Evolutionary conservation across 2,113 vertebrate genomes (phyloP).

Genomic region (Illadopsis cleaveri): DNA sequence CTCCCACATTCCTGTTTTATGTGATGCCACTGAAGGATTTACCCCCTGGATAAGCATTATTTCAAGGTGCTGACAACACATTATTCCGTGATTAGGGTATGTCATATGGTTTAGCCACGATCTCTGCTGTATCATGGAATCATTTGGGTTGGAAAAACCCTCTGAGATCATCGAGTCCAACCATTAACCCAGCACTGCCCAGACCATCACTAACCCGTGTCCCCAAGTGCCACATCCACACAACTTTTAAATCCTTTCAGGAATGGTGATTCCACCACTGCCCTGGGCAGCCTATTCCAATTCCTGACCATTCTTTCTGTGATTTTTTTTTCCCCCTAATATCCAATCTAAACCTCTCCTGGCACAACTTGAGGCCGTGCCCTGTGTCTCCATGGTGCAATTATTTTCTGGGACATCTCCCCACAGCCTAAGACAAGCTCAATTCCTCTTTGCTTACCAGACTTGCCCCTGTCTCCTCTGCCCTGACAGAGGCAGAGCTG

Average conservation of each 20-base stretch:
- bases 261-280: not conserved
- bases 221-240: not conserved
- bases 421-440: not conserved
- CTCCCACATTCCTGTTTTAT: not conserved
- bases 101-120: not conserved
- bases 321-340: not conserved
- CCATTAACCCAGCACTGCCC: not conserved
- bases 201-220: not conserved
- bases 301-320: not conserved
- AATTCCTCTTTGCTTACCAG: not conserved
- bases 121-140: not conserved
- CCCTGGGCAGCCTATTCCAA: not conserved
- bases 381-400: fast-evolving
- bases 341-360: not conserved
- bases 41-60: not conserved
- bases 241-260: fast-evolving
- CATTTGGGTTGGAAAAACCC: not conserved
- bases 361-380: fast-evolving
- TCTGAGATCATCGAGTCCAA: not conserved
- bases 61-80: not conserved
- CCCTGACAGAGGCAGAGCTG: not conserved
- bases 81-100: not conserved
- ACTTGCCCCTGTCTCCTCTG: not conserved
- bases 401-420: not conserved
- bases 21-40: not conserved